Conservation (phyloP, 2,888 invertebrate genomes). For the Phorcus lineatus region DNA sequence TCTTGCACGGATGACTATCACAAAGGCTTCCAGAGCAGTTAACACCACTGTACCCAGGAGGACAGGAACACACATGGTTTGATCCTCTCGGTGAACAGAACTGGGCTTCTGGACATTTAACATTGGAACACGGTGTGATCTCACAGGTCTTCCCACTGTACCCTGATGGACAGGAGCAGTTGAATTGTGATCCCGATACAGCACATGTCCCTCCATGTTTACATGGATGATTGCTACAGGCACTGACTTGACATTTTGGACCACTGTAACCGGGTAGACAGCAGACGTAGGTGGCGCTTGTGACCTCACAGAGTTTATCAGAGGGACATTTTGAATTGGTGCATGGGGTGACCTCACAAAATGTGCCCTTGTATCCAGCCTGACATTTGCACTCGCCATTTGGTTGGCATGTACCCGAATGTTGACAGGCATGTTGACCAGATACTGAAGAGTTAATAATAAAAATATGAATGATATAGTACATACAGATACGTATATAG, state of each 20-base stretch:
- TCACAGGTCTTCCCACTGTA: background rate
- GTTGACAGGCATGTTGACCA: background rate
- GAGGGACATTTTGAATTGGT: background rate
- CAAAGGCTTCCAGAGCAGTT: background rate
- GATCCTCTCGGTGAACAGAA: background rate
- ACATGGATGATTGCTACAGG: background rate
- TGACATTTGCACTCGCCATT: background rate
- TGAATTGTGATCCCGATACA: background rate
- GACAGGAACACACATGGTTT: background rate
- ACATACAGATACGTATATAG: no score
- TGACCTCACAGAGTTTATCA: background rate
- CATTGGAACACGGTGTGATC: background rate
- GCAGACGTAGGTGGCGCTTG: background rate
- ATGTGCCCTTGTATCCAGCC: background rate
- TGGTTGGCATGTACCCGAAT: background rate
- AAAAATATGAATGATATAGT: no score
- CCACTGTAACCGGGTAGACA: no score
- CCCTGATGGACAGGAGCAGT: background rate
- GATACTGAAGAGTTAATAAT: no score
- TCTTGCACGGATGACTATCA: background rate
- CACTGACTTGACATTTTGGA: no score
- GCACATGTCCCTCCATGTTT: background rate
- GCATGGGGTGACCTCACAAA: background rate
- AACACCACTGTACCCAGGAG: background rate
- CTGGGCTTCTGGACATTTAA: background rate